Base-by-base conservation (phyloP, 1,140 invertebrate genomes). In the Drosophila kepulauana region DNA sequence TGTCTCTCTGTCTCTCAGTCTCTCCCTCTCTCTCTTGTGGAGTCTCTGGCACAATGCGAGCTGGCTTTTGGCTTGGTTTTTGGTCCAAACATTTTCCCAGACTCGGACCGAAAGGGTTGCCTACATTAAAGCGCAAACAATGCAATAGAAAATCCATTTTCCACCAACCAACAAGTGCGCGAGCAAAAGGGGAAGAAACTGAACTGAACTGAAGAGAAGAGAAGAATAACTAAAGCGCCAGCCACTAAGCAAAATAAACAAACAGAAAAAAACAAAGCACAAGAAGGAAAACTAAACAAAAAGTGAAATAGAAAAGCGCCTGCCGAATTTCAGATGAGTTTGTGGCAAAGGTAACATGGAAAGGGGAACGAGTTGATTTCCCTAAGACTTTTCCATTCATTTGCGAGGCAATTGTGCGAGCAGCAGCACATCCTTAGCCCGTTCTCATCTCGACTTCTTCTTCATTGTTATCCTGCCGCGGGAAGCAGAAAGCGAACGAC, bases 81-180 rank as follows among this genome's bases (percentile, higher is more conserved):
- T 71, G 16, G 59, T 49, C 49, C 51, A 75, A 25, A 64, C 51
- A 82, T 78, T 82, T 88, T 88, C 80, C 85, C 84, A 88, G 71
- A 58, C 61, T 30, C 20, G 7, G 73, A 70, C 48, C 30, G 16
- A 87, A 88, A 88, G 84, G 84, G 79, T 82, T 82, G 79, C 68
- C 63, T 54, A 65, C 38, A 10, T 64, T 64, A 3, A 35, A 43
- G 41, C 54, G 51, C 66, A 59, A 73, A 67, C 64, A 69, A 81
- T 54, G 79, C 75, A 52, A 68, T 58, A 64, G 80, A 84, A 88
- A 89, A 89, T 80, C 61, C 69, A 75, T 84, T 88, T 82, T 72
- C 51, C 61, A 57, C 7, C 11, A 30, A 59, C 58, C 51, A 15
- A 45, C 8, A 45, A 33, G 1, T 25, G 20, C 20, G 20, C 20